Conservation (phyloP, 2,888 invertebrate species). For the Callosobruchus maculatus region DNA sequence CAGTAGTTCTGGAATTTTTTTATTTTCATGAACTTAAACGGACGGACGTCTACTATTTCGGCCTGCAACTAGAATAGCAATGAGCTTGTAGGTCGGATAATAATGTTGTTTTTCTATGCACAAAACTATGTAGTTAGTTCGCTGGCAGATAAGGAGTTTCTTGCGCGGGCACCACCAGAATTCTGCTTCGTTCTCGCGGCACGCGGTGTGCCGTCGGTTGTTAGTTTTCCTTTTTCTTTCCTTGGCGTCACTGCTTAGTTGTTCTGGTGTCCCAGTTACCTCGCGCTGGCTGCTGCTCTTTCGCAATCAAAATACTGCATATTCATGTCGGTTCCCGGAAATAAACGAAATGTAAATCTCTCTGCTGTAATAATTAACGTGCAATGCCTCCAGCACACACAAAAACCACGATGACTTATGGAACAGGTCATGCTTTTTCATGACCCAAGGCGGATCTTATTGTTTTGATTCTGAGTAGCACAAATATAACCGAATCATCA, state of each 20-base stretch:
- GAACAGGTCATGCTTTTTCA: neutral
- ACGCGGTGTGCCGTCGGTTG: no score
- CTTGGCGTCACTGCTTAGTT: neutral
- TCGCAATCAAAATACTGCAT: neutral
- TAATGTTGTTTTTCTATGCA: neutral
- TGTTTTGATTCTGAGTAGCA: no score
- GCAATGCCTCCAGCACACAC: neutral
- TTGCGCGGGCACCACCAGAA: neutral
- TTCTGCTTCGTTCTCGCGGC: neutral
- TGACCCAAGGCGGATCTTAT: no score
- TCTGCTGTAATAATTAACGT: neutral
- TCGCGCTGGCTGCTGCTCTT: neutral
- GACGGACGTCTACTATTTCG: neutral
- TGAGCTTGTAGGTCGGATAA: neutral
- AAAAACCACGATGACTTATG: neutral
- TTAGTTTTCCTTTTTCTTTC: neutral
- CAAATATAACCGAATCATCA: no score
- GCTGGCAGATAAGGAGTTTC: neutral
- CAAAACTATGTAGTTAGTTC: neutral
- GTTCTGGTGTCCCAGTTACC: neutral
- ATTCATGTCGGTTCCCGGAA: neutral
- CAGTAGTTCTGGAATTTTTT: no score
- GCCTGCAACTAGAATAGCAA: neutral
- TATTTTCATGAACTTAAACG: no score
- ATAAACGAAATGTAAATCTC: neutral